phyloP scores from a whole-genome alignment of 2,888 invertebrate genomes.

The Amphipyra berbera region DNA sequence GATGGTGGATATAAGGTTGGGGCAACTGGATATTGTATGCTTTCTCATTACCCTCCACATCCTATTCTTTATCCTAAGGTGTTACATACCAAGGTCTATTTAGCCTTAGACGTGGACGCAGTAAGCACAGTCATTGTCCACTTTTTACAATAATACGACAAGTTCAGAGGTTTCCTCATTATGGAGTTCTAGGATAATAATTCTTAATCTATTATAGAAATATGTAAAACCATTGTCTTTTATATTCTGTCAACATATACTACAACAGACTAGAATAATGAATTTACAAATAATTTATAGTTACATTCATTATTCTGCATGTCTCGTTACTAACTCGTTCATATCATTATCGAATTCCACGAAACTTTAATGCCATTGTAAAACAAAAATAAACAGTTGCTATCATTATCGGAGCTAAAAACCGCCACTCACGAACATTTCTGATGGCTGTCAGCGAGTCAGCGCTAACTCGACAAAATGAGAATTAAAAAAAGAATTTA shows the following conservation, averaged over 20 bases:
- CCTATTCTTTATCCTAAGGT: too few species aligned
- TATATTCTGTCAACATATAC: slow-evolving; percentile 11
- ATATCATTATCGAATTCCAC: slow-evolving; percentile 55
- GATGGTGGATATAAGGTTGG: too few species aligned
- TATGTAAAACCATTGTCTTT: not conserved
- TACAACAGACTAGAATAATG: slow-evolving; percentile 37
- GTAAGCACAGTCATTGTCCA: too few species aligned
- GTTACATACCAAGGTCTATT: too few species aligned
- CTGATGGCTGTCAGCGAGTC: slow-evolving; percentile 58
- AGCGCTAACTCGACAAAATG: slow-evolving; percentile 53
- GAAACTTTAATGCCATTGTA: slow-evolving; percentile 54
- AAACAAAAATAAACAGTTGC: slow-evolving; percentile 61
- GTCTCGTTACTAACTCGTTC: slow-evolving; percentile 44
- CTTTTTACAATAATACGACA: too few species aligned
- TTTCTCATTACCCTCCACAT: too few species aligned
- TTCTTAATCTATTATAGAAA: slow-evolving; percentile 5
- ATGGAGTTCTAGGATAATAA: too few species aligned
- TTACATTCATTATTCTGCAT: slow-evolving; percentile 42
- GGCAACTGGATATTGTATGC: too few species aligned
- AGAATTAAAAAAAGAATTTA: slow-evolving; percentile 50
- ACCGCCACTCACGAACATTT: slow-evolving; percentile 60
- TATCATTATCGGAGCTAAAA: slow-evolving; percentile 61
- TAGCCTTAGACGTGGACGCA: too few species aligned
- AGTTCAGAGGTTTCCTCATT: too few species aligned
- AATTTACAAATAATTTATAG: slow-evolving; percentile 36